Conservation (phyloP, 2,888 invertebrate species). For the Lepidonotus clava region DNA sequence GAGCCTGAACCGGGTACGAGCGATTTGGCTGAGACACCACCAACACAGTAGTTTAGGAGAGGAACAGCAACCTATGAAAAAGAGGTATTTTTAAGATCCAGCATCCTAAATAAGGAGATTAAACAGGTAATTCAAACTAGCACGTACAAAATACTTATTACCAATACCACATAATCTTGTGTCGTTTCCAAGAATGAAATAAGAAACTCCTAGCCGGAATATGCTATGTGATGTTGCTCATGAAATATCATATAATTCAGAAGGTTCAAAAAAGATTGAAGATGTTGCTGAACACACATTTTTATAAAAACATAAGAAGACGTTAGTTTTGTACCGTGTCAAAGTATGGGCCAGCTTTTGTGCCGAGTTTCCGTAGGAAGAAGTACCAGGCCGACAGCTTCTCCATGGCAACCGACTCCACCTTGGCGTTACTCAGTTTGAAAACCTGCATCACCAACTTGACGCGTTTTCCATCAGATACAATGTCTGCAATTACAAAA, state of each 20-base stretch:
- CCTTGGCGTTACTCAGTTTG: conserved; percentile 73
- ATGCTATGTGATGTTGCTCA: no score
- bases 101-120: no score
- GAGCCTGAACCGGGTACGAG: not conserved
- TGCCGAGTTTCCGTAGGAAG: conserved; percentile 71
- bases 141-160: no score
- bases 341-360: conserved; percentile 71
- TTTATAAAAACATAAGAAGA: no score
- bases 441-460: conserved; percentile 78
- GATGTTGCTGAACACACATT: no score
- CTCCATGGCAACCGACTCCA: conserved; percentile 72
- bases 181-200: no score
- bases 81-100: no score
- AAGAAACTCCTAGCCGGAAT: no score
- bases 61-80: conserved; percentile 37
- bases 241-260: no score
- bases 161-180: no score
- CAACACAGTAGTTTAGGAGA: conserved; percentile 20
- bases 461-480: conserved; percentile 72
- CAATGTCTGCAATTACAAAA: conserved; percentile 73
- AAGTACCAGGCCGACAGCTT: conserved; percentile 77
- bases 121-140: no score
- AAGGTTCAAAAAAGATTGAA: no score
- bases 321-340: conserved; percentile 75
- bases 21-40: not conserved